Base-by-base conservation (phyloP, 2,797 vertebrate genomes). In the Columba guinea region DNA sequence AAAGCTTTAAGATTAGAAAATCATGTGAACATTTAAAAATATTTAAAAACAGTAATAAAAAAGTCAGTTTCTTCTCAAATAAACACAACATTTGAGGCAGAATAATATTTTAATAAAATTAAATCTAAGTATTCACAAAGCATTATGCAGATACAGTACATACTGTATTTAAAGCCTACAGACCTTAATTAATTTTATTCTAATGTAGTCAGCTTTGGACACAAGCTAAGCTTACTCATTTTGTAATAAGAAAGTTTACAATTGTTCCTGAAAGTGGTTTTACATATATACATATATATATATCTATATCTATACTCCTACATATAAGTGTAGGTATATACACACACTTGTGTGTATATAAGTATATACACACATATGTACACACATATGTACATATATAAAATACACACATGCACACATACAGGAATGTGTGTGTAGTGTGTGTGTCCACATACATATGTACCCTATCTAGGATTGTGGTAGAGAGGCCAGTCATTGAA, bases 81-180 rank as follows among this genome's bases (percentile, higher is more conserved):
- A 96, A 95, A 90, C 87, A 97, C 94, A 93, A 85, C 91, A 63
- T 90, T 96, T 95, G 94, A 95, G 90, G 95, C 94, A 94, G 91
- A 94, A 89, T 97, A 95, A 90, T 97, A 96, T 97, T 97, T 97
- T 96, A 97, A 97, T 97, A 97, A 97, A 96, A 97, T 95, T 96
- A 96, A 93, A 93, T 94, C 94, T 96, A 94, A 81, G 52, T 96
- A 97, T 96, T 96, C 91, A 95, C 95, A 97, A 93, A 96, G 90
- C 96, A 93, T 94, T 97, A 94, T 96, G 87, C 87, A 95, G 28
- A 86, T 97, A 95, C 77, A 96, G 94, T 96, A 93, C 89, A 92
- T 95, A 93, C 92, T 90, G 95, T 93, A 95, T 97, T 95, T 93
- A 97, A 97, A 96, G 94, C 90, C 96, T 96, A 96, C 17, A 5